Conservation (phyloP, 2,888 invertebrate species). For the Pelosia muscerda region DNA sequence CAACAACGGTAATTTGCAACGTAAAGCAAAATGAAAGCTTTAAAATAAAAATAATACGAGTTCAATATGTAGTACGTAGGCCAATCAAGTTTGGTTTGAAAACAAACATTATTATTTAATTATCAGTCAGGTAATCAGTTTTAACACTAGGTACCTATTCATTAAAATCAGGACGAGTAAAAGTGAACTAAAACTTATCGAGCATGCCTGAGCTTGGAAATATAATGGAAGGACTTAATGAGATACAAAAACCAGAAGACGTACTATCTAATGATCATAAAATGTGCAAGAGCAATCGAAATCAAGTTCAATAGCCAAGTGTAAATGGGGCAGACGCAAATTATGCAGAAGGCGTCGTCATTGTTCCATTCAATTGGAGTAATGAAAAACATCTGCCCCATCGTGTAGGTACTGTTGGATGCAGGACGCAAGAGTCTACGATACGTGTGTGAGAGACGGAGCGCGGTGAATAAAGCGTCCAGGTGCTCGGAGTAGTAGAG, state of each 20-base stretch:
- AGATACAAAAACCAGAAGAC: conserved; percentile 39
- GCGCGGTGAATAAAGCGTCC: conserved; percentile 74
- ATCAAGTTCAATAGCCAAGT: conserved; percentile 47
- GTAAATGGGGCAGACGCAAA: conserved; percentile 52
- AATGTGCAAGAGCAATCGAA: conserved; percentile 51
- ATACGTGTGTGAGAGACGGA: conserved; percentile 57
- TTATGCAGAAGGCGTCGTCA: conserved; percentile 20
- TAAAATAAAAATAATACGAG: conserved; percentile 40
- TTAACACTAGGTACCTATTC: conserved; percentile 26
- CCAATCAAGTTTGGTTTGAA: conserved; percentile 41
- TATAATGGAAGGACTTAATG: conserved; percentile 37
- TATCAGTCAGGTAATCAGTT: conserved; percentile 38
- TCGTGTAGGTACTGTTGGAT: conserved; percentile 41
- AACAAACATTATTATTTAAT: conserved; percentile 38
- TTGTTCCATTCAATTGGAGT: conserved; percentile 21
- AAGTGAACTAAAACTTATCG: conserved; percentile 35
- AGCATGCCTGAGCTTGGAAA: conserved; percentile 42
- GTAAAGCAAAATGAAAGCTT: conserved; percentile 39
- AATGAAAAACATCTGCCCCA: conserved; percentile 46
- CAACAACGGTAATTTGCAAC: conserved; percentile 46
- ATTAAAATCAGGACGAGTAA: conserved; percentile 33
- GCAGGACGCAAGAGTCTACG: conserved; percentile 48
- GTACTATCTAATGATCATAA: conserved; percentile 37
- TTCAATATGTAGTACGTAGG: conserved; percentile 45
- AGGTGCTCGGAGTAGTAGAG: conserved; percentile 79